Evolutionary conservation across 2,113 vertebrate species (phyloP), one percentile per base, ranked within the genome.

Genomic region (Triplophysa rosa): DNA sequence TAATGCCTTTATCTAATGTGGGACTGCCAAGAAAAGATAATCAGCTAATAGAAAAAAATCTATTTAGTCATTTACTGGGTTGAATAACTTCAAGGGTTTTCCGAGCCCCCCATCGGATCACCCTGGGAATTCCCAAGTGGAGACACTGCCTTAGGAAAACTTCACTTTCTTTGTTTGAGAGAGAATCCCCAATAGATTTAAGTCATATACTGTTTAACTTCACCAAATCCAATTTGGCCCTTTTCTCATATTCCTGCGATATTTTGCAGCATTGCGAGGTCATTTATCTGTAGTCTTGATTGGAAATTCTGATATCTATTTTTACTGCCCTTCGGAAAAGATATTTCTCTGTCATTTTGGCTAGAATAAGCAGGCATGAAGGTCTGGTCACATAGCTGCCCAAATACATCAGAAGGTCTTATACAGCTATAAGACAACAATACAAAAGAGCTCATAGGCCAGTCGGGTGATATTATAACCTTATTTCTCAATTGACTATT

Each of bases 11-110:
- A 92, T 88, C 88, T 88, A 88, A 84, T 77, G 78, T 78, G 69
- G 84, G 82, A 80, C 83, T 84, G 88, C 82, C 89, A 93, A 87
- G 89, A 92, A 92, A 87, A 86, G 71, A 64, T 86, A 85, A 90
- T 85, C 86, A 92, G 91, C 88, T 93, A 94, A 94, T 94, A 93
- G 91, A 94, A 92, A 92, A 86, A 93, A 93, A 94, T 94, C 92
- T 92, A 93, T 94, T 94, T 94, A 93, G 91, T 88, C 88, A 90
- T 90, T 93, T 91, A 91, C 85, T 88, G 87, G 90, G 90, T 90
- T 93, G 93, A 94, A 93, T 94, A 93, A 93, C 92, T 93, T 93
- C 89, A 90, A 93, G 93, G 92, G 88, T 88, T 94, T 92, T 80
- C 85, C 81, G 66, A 89, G 87, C 86, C 89, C 91, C 90, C 90